Base-by-base conservation (phyloP, 2,113 vertebrate genomes). In the Benitochromis conjunctus region DNA sequence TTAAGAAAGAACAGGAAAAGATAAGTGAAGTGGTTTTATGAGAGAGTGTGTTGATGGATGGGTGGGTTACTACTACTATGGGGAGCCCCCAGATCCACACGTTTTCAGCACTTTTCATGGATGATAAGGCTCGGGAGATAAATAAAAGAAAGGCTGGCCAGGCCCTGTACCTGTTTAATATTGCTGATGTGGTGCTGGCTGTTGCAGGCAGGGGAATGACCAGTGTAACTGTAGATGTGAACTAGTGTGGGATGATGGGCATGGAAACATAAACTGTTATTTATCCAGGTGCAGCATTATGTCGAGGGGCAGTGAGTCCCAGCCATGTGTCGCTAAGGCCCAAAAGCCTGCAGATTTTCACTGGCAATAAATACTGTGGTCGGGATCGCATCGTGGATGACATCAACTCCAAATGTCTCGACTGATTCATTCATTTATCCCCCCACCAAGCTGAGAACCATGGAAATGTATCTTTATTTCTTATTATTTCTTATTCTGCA, bases 101-200 rank as follows among this genome's bases (percentile, higher is more conserved):
- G 81, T 90, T 95, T 94, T 96, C 91, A 92, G 91, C 90, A 90
- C 91, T 94, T 96, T 96, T 94, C 88, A 94, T 93, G 92, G 93
- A 88, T 92, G 91, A 93, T 89, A 92, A 92, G 74, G 41, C 89
- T 81, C 69, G 69, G 62, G 76, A 92, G 93, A 94, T 94, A 92
- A 95, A 95, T 92, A 91, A 86, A 88, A 91, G 58, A 78, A 48
- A 69, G 66, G 78, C 82, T 71, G 10, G 41, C 24, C 48, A 69
- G 62, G 80, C 69, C 29, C 29, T 76, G 26, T 76, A 60, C 60
- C 54, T 82, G 41, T 88, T 89, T 91, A 91, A 92, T 93, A 91
- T 82, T 93, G 91, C 92, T 94, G 92, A 93, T 92, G 88, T 83
- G 85, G 84, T 82, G 85, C 83, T 81, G 87, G 86, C 38, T 51